Evolutionary conservation across 1,140 invertebrate genomes (phyloP), one percentile per base, ranked within the genome.

Genomic region (Apocrypta bakeri): DNA sequence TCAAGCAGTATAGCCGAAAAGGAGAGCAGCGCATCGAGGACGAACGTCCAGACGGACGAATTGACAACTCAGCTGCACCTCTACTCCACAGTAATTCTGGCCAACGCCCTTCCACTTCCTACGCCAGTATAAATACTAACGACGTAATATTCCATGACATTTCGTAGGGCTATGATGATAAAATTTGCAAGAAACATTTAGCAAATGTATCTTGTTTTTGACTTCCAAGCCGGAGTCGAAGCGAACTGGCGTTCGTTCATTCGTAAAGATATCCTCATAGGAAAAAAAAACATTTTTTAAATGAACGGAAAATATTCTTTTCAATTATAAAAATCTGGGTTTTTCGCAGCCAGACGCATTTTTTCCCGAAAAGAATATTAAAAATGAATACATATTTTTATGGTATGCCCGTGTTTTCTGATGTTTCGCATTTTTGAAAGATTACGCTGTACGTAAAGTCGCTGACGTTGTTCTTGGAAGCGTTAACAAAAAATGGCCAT

Each of bases 61-160:
- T 78, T 83, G 84, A 87, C 84, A 85, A 88, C 79, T 84, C 88
- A 74, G 83, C 88, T 83, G 86, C 88, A 87, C 90, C 91, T 89
- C 86, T 92, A 84, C 90, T 92, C 87, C 85, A 87, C 86, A 87
- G 87, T 82, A 77, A 89, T 87, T 86, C 88, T 85, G 69, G 83
- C 81, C 86, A 89, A 88, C 82, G 84, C 85, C 88, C 88, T 88
- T 89, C 88, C 86, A 90, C 90, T 89, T 91, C 91, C 90, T 92
- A 92, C 91, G 88, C 90, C 88, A 92, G 91, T 91, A 87, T 92
- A 88, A 90, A 77, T 83, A 84, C 84, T 76, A 82, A 72, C 84
- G 72, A 83, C 56, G 77, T 79, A 27, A 83, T 75, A 75, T 75
- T 83, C 82, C 82, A 83, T 83, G 82, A 83, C 82, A 83, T 66